These are phyloP conservation scores for Perca fluviatilis DNA, from an alignment of 2,113 vertebrate species.

Conservation along the genomic window DNA sequence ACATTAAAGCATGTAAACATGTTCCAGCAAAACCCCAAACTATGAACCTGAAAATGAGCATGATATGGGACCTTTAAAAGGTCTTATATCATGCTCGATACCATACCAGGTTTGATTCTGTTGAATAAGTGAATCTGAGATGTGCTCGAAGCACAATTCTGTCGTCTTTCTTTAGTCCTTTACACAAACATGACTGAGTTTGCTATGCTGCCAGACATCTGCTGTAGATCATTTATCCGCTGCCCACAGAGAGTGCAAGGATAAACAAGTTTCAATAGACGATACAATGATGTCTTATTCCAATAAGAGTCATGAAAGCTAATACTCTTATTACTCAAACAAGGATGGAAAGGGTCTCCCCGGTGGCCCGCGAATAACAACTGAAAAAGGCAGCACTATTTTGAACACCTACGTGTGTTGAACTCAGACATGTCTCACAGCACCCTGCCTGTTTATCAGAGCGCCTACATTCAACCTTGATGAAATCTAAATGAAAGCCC, in stretches of 20 bases:
- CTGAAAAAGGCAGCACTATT: conserved; percentile 8
- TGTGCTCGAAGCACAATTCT: conserved; percentile 5
- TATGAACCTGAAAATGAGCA: too few species aligned
- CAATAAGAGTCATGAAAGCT: conserved; percentile 40
- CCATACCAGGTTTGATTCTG: neutral
- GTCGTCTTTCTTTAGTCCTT: conserved; percentile 22
- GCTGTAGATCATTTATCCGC: conserved; percentile 44
- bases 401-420: conserved; percentile 20
- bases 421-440: conserved; percentile 35
- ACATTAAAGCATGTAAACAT: too few species aligned
- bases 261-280: conserved; percentile 41
- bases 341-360: conserved; percentile 12
- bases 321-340: conserved; percentile 27
- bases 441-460: conserved; percentile 32
- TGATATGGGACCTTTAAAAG: too few species aligned
- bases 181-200: conserved; percentile 46
- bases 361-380: conserved; percentile 25
- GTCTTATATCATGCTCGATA: too few species aligned
- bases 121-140: conserved; percentile 28
- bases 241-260: conserved; percentile 26
- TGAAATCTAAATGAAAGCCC: conserved; percentile 48
- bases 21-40: too few species aligned
- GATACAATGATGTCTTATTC: conserved; percentile 45
- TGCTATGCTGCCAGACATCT: conserved; percentile 47
- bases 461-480: conserved; percentile 55